A percentile compares a stretch with the other conserved stretches of the same genome.
phyloP scores from a whole-genome alignment of 2,113 vertebrate species.

The Archocentrus centrarchus region DNA sequence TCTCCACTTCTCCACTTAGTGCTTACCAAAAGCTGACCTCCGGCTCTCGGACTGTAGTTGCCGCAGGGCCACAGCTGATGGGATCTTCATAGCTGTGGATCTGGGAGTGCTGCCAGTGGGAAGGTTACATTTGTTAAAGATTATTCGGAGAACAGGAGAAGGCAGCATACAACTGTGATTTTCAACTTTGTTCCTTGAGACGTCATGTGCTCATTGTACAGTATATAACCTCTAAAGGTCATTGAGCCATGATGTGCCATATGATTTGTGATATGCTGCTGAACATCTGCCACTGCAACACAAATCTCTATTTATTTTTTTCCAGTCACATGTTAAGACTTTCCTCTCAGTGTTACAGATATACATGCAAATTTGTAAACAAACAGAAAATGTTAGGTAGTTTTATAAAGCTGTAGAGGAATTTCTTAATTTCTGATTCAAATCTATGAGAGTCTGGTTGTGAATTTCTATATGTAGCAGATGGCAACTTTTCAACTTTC shows the following conservation, averaged over 20 bases:
- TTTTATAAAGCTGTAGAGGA: neutral
- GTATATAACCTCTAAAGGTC: slow-evolving; percentile 1
- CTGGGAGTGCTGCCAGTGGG: slow-evolving; percentile 66
- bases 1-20: slow-evolving; percentile 47
- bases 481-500: no score
- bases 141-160: slow-evolving; percentile 29
- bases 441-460: neutral
- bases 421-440: neutral
- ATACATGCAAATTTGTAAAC: neutral
- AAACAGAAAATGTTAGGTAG: neutral
- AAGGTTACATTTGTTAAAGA: slow-evolving; percentile 8
- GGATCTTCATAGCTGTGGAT: slow-evolving; percentile 43
- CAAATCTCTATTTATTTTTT: neutral
- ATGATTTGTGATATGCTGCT: neutral
- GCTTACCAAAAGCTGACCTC: slow-evolving; percentile 43
- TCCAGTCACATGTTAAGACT: neutral
- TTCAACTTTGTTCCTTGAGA: slow-evolving; percentile 2
- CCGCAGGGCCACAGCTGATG: slow-evolving; percentile 45
- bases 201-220: neutral
- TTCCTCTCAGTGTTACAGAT: neutral
- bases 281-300: neutral
- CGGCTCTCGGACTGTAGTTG: slow-evolving; percentile 34
- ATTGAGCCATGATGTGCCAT: neutral
- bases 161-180: slow-evolving; percentile 6
- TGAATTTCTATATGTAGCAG: neutral